phyloP scores from a whole-genome alignment of 2,113 vertebrate genomes.

The Fregetta grallaria region DNA sequence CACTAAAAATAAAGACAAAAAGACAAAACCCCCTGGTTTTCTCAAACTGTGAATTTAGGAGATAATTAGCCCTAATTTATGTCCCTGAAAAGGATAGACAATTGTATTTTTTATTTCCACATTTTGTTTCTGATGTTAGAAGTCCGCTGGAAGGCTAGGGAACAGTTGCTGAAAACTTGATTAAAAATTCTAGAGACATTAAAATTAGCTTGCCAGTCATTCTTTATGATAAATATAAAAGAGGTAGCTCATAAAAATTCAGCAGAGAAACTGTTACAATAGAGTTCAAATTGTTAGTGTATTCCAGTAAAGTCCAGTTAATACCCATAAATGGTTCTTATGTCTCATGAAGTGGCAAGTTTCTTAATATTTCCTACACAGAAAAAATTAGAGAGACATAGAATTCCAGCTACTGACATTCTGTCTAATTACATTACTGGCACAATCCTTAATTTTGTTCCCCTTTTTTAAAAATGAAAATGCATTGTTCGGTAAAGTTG shows the following conservation, averaged over 20 bases:
- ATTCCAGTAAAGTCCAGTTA: not conserved
- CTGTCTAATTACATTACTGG: not conserved
- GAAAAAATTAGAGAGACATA: not conserved
- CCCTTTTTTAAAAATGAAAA: not conserved
- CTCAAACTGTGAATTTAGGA: not conserved
- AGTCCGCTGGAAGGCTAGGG: not conserved
- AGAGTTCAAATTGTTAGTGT: not conserved
- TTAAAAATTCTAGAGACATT: not conserved
- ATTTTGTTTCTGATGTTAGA: not conserved
- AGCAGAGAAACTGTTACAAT: not conserved
- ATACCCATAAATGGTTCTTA: not conserved
- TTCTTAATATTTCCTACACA: not conserved
- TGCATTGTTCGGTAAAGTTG: not conserved
- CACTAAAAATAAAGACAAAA: not conserved
- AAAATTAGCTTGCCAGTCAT: not conserved
- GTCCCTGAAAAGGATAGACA: not conserved
- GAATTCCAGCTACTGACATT: not conserved
- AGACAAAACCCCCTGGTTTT: not conserved
- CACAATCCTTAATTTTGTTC: not conserved
- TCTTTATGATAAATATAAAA: not conserved
- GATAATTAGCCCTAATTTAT: not conserved
- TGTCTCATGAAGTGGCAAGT: not conserved
- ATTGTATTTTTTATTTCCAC: not conserved
- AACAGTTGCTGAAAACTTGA: not conserved
- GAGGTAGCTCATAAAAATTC: not conserved